These are phyloP conservation scores for Otus sunia DNA, from an alignment of 2,113 vertebrate genomes.

Conservation along the genomic window DNA sequence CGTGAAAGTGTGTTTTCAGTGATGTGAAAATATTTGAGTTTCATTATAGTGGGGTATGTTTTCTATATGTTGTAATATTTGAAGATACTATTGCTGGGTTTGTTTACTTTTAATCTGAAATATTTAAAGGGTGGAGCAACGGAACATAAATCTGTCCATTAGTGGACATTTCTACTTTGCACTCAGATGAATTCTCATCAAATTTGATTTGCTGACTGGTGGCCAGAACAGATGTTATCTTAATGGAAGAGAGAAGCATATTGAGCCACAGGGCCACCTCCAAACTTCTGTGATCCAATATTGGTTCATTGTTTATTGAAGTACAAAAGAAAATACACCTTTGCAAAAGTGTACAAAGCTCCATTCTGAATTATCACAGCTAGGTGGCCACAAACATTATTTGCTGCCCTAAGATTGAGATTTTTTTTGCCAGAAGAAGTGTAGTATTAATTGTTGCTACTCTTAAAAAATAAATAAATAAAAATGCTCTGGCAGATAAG, in stretches of 20 bases:
- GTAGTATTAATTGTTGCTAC: neutral
- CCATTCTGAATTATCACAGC: neutral
- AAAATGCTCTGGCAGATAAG: neutral
- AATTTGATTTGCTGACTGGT: slow-evolving; percentile 74
- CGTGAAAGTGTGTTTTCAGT: neutral
- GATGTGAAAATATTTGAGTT: neutral
- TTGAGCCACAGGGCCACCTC: slow-evolving; percentile 58
- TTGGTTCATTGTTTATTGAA: neutral
- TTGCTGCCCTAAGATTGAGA: neutral
- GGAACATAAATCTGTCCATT: slow-evolving; percentile 52
- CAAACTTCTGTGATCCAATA: slow-evolving; percentile 40
- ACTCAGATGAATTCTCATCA: slow-evolving; percentile 64
- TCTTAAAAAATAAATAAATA: neutral
- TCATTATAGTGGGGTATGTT: neutral
- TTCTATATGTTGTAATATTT: neutral
- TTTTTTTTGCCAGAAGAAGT: neutral
- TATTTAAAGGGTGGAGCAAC: slow-evolving; percentile 17
- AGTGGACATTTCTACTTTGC: slow-evolving; percentile 61
- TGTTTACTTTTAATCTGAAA: slow-evolving; percentile 51
- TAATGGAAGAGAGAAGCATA: slow-evolving; percentile 63
- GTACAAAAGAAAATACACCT: neutral
- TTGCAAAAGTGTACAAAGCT: neutral
- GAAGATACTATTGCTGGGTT: neutral
- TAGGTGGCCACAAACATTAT: neutral
- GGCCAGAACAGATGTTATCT: slow-evolving; percentile 71